Percentiles rank a stretch among this genome's conserved stretches.
Evolutionary conservation across 2,888 invertebrate genomes (phyloP).

Genomic region (Hylaea fasciaria): DNA sequence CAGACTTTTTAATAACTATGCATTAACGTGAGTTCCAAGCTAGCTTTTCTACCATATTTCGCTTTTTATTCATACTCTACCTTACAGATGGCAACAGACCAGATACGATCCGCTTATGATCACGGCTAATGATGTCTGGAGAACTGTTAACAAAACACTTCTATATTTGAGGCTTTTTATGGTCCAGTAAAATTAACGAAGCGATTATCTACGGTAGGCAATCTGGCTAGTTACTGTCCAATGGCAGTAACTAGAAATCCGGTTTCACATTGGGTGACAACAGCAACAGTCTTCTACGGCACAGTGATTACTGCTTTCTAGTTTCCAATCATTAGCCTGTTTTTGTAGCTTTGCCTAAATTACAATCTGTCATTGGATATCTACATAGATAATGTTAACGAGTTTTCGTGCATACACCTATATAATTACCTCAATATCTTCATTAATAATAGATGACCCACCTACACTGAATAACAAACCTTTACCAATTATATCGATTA

Average conservation of each 20-base stretch:
- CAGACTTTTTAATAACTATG: no score
- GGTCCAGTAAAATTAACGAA: slow-evolving; percentile 45
- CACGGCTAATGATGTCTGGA: not conserved
- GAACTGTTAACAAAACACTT: not conserved
- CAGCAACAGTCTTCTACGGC: slow-evolving; percentile 62
- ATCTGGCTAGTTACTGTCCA: slow-evolving; percentile 25
- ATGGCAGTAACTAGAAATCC: slow-evolving; percentile 49
- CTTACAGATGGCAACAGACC: not conserved
- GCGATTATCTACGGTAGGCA: slow-evolving; percentile 48
- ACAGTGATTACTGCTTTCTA: slow-evolving; percentile 52
- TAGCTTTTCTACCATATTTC: no score
- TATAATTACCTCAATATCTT: no score
- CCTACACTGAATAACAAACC: no score
- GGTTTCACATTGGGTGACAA: slow-evolving; percentile 54
- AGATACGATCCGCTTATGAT: slow-evolving; percentile 9
- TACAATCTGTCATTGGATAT: not conserved
- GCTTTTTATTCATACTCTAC: no score
- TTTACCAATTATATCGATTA: no score
- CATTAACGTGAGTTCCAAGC: no score
- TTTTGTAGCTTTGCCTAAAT: slow-evolving; percentile 20
- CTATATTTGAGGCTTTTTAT: slow-evolving; percentile 19
- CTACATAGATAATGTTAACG: no score
- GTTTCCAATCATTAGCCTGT: slow-evolving; percentile 46
- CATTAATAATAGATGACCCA: no score
- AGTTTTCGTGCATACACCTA: no score